These are phyloP conservation scores for Zaprionus bogoriensis DNA, from an alignment of 2,888 invertebrate genomes.

Conservation along the genomic window DNA sequence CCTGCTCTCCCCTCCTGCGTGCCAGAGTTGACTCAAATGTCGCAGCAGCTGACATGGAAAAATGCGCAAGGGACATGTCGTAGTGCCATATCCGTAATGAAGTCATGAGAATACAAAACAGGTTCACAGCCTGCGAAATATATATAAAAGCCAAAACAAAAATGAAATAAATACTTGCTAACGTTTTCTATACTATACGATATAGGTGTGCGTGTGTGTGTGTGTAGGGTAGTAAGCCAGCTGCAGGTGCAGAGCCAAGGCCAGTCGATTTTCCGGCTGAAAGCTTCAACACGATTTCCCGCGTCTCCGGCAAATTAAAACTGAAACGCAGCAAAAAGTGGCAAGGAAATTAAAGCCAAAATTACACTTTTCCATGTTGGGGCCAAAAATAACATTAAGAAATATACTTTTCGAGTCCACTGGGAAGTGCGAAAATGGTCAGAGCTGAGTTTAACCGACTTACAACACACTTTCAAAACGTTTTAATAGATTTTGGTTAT, in stretches of 20 bases:
- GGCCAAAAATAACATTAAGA: too few species aligned
- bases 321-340: background rate
- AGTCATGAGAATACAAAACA: conserved; percentile 26
- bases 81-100: conserved; percentile 6
- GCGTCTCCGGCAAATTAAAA: background rate
- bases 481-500: too few species aligned
- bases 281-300: too few species aligned
- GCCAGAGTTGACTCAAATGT: conserved; percentile 30
- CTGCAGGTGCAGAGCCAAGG: background rate
- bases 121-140: conserved; percentile 17
- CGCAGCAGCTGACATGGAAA: conserved; percentile 52
- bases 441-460: too few species aligned
- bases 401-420: too few species aligned
- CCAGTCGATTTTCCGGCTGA: background rate
- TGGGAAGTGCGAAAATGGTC: too few species aligned
- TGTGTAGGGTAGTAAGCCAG: too few species aligned
- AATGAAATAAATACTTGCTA: background rate
- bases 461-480: too few species aligned
- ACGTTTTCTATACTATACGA: too few species aligned
- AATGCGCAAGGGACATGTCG: conserved; percentile 23
- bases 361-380: too few species aligned
- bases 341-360: background rate
- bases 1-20: background rate
- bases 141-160: conserved; percentile 6
- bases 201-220: too few species aligned